Evolutionary conservation across 2,113 vertebrate species (phyloP), one percentile per base, ranked within the genome.

Genomic region (Aegithalos caudatus): DNA sequence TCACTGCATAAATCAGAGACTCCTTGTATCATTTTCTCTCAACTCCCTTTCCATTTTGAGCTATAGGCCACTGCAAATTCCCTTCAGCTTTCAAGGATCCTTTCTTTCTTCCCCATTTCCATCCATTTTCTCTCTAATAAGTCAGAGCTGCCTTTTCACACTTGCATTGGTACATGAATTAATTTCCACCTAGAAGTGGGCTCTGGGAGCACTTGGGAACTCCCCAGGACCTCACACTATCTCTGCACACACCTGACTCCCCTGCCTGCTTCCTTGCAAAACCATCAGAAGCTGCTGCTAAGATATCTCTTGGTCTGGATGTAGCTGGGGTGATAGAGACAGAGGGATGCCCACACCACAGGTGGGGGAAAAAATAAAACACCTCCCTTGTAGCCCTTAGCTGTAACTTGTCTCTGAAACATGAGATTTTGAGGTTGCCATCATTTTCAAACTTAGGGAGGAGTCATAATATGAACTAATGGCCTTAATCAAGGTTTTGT

Each of bases 1-100:
- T 86, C 60, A 70, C 22, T 47, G 24, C 33, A 56, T 94, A 91
- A 88, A 96, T 88, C 80, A 95, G 79, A 77, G 35, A 48, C 28
- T 81, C 21, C 17, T 90, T 83, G 27, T 64, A 51, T 31, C 27
- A 61, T 48, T 82, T 62, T 12, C 28, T 27, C 61, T 82, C 45
- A 69, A 77, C 9, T 72, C 29, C 19, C 14, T 90, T 86, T 77
- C 54, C 27, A 61, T 88, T 91, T 79, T 82, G 47, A 79, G 16
- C 74, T 58, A 27, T 1, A 65, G 37, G 16, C 9, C 8, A 44
- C 22, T 29, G 37, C 73, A 61, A 93, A 69, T 65, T 82, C 25
- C 18, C 14, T 88, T 80, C 35, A 83, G 7, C 29, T 92, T 90
- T 92, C 64, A 81, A 90, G 58, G 42, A 21, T 60, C 28, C 22